Conservation (phyloP, 2,888 invertebrate species). For the Leucophenga montana region DNA sequence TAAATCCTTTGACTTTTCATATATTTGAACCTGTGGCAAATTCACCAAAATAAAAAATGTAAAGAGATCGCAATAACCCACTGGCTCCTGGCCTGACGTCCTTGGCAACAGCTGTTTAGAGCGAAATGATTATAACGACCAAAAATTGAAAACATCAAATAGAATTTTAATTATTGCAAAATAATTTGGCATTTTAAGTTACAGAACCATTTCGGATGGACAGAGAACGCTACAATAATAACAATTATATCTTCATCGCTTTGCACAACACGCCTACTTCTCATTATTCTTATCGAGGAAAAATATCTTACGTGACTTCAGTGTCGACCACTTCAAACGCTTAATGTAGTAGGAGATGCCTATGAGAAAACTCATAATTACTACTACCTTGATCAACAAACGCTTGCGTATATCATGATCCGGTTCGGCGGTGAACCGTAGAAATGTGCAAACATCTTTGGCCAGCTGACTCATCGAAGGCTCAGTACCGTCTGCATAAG, state of each 20-base stretch:
- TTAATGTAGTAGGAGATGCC: constrained; percentile 83
- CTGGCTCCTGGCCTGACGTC: no score
- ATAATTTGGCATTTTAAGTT: no score
- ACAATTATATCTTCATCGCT: constrained; percentile 24
- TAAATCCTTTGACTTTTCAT: no score
- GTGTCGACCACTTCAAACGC: constrained; percentile 86
- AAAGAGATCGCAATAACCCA: no score
- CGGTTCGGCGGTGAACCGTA: constrained; percentile 94
- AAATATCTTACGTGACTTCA: constrained; percentile 89
- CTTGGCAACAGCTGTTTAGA: not conserved
- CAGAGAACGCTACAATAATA: not conserved
- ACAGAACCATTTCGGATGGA: no score
- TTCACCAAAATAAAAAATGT: no score
- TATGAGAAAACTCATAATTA: constrained; percentile 79
- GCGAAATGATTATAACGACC: no score
- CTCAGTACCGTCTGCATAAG: constrained; percentile 86
- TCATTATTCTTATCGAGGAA: constrained; percentile 77
- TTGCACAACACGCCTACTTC: not conserved
- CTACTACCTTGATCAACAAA: constrained; percentile 83
- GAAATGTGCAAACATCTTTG: constrained; percentile 94
- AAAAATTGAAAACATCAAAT: no score
- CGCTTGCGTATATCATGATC: constrained; percentile 90
- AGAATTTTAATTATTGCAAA: no score
- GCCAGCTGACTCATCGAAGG: constrained; percentile 94
- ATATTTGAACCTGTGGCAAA: no score